Evolutionary conservation across 2,888 invertebrate species (phyloP), one percentile per base, ranked within the genome.

Genomic region (Drosophila atripex): DNA sequence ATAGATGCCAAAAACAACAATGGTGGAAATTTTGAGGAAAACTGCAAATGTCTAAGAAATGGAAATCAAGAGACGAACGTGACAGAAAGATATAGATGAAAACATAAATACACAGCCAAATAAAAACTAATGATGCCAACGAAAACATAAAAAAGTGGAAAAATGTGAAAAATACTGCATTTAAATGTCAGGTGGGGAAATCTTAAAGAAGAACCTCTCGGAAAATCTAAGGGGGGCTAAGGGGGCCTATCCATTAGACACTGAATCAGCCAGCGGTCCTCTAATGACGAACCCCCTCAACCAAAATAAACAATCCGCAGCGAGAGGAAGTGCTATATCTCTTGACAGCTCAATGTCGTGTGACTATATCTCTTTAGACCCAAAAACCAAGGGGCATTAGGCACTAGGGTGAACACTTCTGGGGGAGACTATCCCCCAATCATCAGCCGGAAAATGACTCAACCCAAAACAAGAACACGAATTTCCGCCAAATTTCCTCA

Each of bases 101-200:
- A 38, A 23, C 21, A 46, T 3, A 39, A 6, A 38, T 16, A 38
- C 21, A 38, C 7, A 21, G 7, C 18, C n/a, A 23, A 16, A 32
- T n/a, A 12, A 39, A 63, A 63, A 50, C 64, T 32, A 64, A 64
- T 51, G 28, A 65, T 52, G 64, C 65, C 65, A 69, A 68, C 61
- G 54, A 58, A 55, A 46, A 49, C 30, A 55, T 50, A 39, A 30
- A 58, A 65, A 69, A 57, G 35, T 7, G 12, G 28, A 43, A 58
- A 41, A 30, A 49, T 46, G 57, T 43, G 11, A 54, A 58, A 47
- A 52, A 69, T 58, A 75, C 73, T 78, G 76, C 78, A 76, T 78
- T 73, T 46, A 60, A 50, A 52, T 69, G 84, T 59, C 78, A 80
- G 80, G 72, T 80, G 80, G 74, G 71, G 69, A 75, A 52, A 28